These are phyloP conservation scores for Anolis carolinensis DNA, from an alignment of 2,113 vertebrate genomes.

Conservation along the genomic window DNA sequence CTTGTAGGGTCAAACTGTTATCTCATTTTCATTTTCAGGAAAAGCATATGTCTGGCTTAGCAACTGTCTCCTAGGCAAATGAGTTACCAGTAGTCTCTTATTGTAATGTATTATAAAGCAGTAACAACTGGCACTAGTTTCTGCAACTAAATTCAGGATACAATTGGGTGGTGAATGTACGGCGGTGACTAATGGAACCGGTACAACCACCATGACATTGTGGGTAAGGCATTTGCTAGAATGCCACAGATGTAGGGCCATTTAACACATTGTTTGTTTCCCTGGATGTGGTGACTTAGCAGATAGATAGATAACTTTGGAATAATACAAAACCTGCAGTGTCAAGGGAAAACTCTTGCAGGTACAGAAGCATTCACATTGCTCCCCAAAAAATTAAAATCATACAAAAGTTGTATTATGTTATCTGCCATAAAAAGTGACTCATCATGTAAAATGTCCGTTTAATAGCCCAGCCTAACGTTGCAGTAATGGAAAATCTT, in stretches of 20 bases:
- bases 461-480: not conserved
- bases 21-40: slow-evolving; percentile 22
- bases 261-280: not conserved
- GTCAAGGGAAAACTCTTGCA: not conserved
- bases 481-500: no score
- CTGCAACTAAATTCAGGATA: not conserved
- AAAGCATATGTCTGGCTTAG: slow-evolving; percentile 27
- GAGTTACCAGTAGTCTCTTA: slow-evolving; percentile 11
- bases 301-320: not conserved
- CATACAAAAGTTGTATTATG: not conserved
- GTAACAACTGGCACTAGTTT: not conserved
- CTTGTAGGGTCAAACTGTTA: not conserved
- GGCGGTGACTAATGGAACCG: not conserved
- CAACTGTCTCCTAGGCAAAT: slow-evolving; percentile 33
- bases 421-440: not conserved
- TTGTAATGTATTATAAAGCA: not conserved
- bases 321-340: not conserved
- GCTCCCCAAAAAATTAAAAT: not conserved
- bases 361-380: not conserved
- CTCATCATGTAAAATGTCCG: no score
- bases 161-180: not conserved
- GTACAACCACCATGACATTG: not conserved
- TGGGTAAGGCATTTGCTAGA: not conserved
- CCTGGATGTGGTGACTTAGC: not conserved
- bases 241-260: not conserved